Conservation (phyloP, 2,113 vertebrate genomes). For the Mungos mungo region DNA sequence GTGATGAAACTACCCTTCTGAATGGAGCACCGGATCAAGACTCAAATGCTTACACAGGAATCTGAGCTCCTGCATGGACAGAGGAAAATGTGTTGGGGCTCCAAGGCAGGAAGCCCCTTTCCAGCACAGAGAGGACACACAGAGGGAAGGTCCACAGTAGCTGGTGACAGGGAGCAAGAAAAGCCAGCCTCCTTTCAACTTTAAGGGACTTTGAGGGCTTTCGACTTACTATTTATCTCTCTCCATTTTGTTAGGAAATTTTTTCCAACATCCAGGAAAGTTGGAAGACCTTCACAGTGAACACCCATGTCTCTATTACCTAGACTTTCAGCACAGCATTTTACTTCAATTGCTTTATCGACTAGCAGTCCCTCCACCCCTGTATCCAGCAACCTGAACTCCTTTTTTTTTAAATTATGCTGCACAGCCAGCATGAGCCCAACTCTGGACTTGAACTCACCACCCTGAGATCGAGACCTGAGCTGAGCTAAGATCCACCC, state of each 20-base stretch:
- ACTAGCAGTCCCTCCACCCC: too few relatives aligned
- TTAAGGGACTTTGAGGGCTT: background rate
- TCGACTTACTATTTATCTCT: background rate
- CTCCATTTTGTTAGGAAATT: background rate
- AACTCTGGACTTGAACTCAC: too few relatives aligned
- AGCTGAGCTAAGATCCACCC: too few relatives aligned
- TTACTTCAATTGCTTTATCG: background rate
- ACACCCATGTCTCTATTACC: background rate
- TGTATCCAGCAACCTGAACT: background rate
- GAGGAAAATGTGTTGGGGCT: rapidly evolving
- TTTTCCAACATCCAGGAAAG: background rate
- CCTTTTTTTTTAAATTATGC: background rate
- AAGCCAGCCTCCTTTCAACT: background rate
- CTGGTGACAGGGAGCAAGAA: background rate
- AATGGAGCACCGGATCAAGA: background rate
- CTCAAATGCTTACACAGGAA: background rate
- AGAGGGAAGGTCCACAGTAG: background rate
- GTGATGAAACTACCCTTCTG: background rate
- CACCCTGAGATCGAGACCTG: too few relatives aligned
- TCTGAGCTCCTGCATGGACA: background rate
- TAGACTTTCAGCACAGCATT: background rate
- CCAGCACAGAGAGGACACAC: background rate
- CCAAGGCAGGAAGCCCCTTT: background rate
- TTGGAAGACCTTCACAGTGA: background rate
- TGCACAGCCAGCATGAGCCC: too few relatives aligned